These are phyloP conservation scores for Saguinus oedipus DNA, from an alignment of 2,797 vertebrate species.

Conservation along the genomic window DNA sequence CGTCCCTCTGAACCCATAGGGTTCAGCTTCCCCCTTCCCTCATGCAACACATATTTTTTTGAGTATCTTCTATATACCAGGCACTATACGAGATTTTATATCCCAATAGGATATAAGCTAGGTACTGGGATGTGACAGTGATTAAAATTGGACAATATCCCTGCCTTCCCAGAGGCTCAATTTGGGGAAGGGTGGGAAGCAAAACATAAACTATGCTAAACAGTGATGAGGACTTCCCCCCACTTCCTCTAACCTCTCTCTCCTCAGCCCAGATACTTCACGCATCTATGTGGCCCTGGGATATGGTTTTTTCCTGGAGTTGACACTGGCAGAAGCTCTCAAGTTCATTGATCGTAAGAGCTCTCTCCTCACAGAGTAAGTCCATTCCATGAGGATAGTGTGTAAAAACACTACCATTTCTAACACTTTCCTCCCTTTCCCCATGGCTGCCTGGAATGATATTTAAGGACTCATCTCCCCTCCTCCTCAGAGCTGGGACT, in stretches of 20 bases:
- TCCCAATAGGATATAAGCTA: not conserved
- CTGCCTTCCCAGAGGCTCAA: constrained; percentile 13
- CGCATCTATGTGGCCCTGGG: constrained; percentile 91
- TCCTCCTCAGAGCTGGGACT: not conserved
- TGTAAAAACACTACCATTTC: constrained; percentile 37
- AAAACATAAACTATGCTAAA: constrained; percentile 50
- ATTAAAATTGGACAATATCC: constrained; percentile 45
- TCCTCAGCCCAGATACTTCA: constrained; percentile 88
- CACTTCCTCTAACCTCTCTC: constrained; percentile 45
- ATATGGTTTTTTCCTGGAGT: constrained; percentile 93
- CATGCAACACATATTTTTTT: constrained; percentile 24
- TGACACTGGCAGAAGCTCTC: constrained; percentile 90
- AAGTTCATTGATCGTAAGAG: constrained; percentile 92
- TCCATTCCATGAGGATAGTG: constrained; percentile 51
- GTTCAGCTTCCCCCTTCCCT: constrained; percentile 37
- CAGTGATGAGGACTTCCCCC: not conserved
- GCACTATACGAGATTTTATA: not conserved
- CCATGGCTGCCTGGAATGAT: not conserved
- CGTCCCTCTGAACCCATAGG: not conserved
- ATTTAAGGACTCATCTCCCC: not conserved
- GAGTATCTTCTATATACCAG: constrained; percentile 31
- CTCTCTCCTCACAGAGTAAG: constrained; percentile 90
- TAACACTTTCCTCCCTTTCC: not conserved
- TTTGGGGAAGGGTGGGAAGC: not conserved
- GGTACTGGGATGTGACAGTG: constrained; percentile 5